phyloP scores from a whole-genome alignment of 2,797 vertebrate genomes.

The Cossypha caffra region DNA sequence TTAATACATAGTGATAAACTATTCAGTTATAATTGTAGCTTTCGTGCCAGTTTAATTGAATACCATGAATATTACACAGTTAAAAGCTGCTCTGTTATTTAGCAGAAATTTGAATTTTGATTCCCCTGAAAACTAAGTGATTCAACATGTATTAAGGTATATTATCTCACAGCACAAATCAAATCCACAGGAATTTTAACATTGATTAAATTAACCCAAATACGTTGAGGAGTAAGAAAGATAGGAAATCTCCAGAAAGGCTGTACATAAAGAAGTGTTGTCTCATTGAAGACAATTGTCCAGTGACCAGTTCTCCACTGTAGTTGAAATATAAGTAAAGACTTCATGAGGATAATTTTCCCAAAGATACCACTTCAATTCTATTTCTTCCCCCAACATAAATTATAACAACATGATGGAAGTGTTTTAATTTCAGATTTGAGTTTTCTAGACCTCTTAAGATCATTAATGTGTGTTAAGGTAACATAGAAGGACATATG shows the following conservation, averaged over 20 bases:
- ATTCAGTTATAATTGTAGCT: conserved; percentile 61
- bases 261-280: background rate
- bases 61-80: conserved; percentile 11
- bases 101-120: conserved; percentile 42
- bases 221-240: background rate
- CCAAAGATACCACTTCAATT: background rate
- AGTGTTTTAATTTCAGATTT: background rate
- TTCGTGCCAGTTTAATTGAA: conserved; percentile 32
- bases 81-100: conserved; percentile 48
- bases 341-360: background rate
- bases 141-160: background rate
- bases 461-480: background rate
- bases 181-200: background rate
- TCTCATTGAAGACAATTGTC: background rate
- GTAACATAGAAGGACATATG: background rate
- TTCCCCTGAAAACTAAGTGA: background rate
- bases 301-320: background rate
- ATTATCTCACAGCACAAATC: background rate
- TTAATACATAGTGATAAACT: conserved; percentile 64
- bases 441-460: background rate
- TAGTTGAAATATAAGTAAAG: background rate
- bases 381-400: fast-evolving
- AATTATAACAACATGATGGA: background rate
- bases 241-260: background rate
- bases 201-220: background rate